Evolutionary conservation across 2,797 vertebrate genomes (phyloP).

Genomic region (Mormyrops attenuatus): DNA sequence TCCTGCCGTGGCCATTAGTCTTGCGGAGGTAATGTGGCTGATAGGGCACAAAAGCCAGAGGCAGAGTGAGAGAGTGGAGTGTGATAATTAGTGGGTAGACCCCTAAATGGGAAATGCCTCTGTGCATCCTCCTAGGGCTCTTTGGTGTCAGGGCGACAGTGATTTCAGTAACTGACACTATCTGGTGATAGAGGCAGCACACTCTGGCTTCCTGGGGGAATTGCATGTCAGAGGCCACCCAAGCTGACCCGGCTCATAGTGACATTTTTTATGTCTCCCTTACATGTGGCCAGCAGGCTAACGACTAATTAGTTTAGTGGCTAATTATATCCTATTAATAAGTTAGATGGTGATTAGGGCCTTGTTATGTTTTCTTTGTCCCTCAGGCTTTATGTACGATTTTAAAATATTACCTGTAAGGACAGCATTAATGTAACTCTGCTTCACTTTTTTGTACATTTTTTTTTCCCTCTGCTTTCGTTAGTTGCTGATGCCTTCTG

Average conservation of each 20-base stretch:
- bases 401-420: not conserved
- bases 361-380: not conserved
- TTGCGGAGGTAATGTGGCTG: not conserved
- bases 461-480: not conserved
- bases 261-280: not conserved
- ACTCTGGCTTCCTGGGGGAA: not conserved
- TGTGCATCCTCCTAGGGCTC: not conserved
- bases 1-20: not conserved
- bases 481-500: not conserved
- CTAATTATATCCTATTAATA: not conserved
- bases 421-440: not conserved
- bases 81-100: slow-evolving; percentile 30
- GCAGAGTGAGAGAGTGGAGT: slow-evolving; percentile 27
- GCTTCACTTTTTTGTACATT: not conserved
- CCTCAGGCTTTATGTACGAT: not conserved
- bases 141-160: slow-evolving; percentile 15
- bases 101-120: slow-evolving; percentile 25
- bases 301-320: not conserved
- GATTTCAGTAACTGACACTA: slow-evolving; percentile 32
- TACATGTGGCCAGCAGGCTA: not conserved
- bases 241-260: not conserved
- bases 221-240: not conserved
- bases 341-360: not conserved
- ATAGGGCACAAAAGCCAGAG: not conserved
- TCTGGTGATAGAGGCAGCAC: not conserved